Conservation (phyloP, 2,888 invertebrate species). For the Archips crataeganus region DNA sequence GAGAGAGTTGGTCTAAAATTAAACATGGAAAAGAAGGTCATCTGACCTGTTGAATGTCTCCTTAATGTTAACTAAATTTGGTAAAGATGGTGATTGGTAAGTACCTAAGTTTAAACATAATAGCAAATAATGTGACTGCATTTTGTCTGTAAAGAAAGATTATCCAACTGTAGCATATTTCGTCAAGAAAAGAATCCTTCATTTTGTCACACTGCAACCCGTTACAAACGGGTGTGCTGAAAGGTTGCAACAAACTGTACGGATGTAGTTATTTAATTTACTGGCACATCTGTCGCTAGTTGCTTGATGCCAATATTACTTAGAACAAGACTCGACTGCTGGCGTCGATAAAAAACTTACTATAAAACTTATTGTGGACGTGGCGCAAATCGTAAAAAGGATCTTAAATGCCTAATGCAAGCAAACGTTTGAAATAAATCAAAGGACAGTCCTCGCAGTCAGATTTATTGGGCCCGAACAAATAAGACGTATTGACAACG, state of each 20-base stretch:
- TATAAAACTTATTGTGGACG: conserved; percentile 6
- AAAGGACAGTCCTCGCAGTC: conserved; percentile 40
- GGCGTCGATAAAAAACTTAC: background rate
- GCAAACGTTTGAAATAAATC: conserved; percentile 28
- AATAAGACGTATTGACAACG: conserved; percentile 66
- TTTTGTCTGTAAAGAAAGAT: no score
- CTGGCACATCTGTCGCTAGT: background rate
- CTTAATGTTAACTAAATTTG: no score
- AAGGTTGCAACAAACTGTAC: background rate
- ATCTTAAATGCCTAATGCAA: conserved; percentile 23
- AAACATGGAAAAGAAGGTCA: no score
- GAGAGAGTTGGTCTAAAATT: no score
- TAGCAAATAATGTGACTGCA: no score
- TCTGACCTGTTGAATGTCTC: no score
- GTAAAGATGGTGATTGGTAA: no score
- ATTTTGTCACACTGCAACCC: background rate
- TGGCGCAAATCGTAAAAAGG: conserved; percentile 11
- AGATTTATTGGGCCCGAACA: conserved; percentile 71
- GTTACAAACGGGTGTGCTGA: background rate
- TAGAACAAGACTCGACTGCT: background rate
- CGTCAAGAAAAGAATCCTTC: background rate
- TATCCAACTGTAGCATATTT: background rate
- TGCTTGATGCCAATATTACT: background rate
- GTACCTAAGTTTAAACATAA: no score
- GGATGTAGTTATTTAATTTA: background rate